Evolutionary conservation across 2,113 vertebrate species (phyloP).

Genomic region (Phrynocephalus versicolor): DNA sequence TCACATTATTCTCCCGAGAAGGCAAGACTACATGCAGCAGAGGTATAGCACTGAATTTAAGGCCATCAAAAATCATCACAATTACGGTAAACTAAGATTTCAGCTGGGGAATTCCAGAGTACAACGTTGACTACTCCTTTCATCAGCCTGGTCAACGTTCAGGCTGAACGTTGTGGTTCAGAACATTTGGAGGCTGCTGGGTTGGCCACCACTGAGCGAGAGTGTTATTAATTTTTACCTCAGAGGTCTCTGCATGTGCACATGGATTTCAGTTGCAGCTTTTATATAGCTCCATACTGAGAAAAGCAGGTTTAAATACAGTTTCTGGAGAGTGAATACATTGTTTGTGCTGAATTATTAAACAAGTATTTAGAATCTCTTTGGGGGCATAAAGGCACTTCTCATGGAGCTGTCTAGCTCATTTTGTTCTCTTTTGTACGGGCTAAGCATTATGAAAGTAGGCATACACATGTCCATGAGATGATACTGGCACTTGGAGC

Average conservation of each 20-base stretch:
- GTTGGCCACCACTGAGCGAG: no score
- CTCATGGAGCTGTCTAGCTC: neutral
- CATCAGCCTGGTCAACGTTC: no score
- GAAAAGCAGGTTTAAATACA: slow-evolving; percentile 1
- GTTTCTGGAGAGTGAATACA: neutral
- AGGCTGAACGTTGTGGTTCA: no score
- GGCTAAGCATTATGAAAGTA: neutral
- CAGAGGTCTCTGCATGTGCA: neutral
- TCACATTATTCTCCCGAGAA: no score
- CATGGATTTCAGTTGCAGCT: neutral
- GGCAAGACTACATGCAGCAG: no score
- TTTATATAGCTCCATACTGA: neutral
- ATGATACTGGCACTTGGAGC: neutral
- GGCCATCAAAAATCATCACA: neutral
- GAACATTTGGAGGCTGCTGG: no score
- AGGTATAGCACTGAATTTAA: neutral
- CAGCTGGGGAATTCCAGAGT: neutral
- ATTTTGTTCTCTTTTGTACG: neutral
- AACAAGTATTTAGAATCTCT: neutral
- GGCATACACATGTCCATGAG: no score
- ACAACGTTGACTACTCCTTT: no score
- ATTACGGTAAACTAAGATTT: neutral
- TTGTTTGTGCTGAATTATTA: slow-evolving; percentile 9
- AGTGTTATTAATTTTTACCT: neutral
- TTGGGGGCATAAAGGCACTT: neutral